These are phyloP conservation scores for Ditula angustiorana DNA, from an alignment of 2,888 invertebrate species.

Conservation along the genomic window DNA sequence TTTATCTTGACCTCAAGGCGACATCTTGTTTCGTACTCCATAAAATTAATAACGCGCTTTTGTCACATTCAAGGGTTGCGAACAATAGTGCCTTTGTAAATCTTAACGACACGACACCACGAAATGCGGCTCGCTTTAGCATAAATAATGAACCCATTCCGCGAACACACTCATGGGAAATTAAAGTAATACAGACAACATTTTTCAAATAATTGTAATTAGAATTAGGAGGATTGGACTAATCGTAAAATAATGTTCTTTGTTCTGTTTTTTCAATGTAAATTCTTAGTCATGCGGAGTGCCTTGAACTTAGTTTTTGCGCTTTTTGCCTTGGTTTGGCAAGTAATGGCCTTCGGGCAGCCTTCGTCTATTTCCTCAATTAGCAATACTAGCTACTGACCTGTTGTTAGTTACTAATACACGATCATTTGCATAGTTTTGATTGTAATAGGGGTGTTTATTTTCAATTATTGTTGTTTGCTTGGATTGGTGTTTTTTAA, in stretches of 20 bases:
- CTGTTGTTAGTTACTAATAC: slow-evolving; percentile 37
- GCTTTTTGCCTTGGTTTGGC: slow-evolving; percentile 73
- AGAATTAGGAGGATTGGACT: slow-evolving; percentile 25
- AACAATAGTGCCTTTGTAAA: slow-evolving; percentile 49
- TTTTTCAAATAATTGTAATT: slow-evolving; percentile 27
- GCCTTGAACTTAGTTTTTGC: slow-evolving; percentile 63
- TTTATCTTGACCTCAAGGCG: slow-evolving; percentile 75
- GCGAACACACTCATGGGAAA: slow-evolving; percentile 39
- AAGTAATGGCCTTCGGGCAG: slow-evolving; percentile 68
- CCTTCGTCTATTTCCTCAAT: slow-evolving; percentile 75
- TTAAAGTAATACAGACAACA: slow-evolving; percentile 10
- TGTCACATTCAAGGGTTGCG: slow-evolving; percentile 73
- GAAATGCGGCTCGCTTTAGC: slow-evolving; percentile 39
- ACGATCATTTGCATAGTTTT: slow-evolving; percentile 36
- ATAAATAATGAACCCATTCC: slow-evolving; percentile 40
- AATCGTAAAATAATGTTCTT: slow-evolving; percentile 57
- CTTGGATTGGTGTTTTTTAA: slow-evolving; percentile 8
- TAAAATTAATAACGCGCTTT: slow-evolving; percentile 75
- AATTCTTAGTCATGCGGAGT: slow-evolving; percentile 68
- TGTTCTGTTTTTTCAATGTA: slow-evolving; percentile 64
- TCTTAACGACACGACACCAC: slow-evolving; percentile 33
- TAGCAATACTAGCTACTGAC: slow-evolving; percentile 54
- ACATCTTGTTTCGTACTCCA: slow-evolving; percentile 75
- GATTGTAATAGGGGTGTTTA: slow-evolving; percentile 30
- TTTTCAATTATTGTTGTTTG: slow-evolving; percentile 9